Percentiles rank a stretch among this genome's conserved stretches.
phyloP scores from a whole-genome alignment of 2,888 invertebrate species.

The Brachypalpus laphriformis region DNA sequence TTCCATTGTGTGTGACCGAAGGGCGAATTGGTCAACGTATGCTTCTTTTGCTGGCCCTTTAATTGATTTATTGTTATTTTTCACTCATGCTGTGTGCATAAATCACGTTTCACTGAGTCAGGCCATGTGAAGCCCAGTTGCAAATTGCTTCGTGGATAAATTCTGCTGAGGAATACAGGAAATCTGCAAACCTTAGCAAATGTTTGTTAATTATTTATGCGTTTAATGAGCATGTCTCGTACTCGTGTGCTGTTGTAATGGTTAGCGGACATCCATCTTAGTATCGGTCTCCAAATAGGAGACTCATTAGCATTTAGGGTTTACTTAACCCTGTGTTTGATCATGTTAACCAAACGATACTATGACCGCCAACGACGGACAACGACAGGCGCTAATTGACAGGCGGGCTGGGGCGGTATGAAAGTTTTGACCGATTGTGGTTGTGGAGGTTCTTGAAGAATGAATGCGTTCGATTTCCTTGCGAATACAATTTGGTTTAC shows the following conservation, averaged over 20 bases:
- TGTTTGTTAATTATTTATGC: slow-evolving; percentile 64
- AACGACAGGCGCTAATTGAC: slow-evolving; percentile 67
- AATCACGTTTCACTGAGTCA: slow-evolving; percentile 54
- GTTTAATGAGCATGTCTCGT: slow-evolving; percentile 56
- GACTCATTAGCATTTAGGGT: slow-evolving; percentile 64
- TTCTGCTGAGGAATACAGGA: neutral
- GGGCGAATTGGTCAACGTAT: slow-evolving; percentile 7
- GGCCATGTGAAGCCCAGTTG: slow-evolving; percentile 11
- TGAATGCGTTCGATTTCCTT: slow-evolving; percentile 58
- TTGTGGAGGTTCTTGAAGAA: slow-evolving; percentile 50
- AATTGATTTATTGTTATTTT: slow-evolving; percentile 67
- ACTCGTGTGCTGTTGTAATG: no score
- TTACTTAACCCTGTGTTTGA: slow-evolving; percentile 28
- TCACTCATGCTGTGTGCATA: slow-evolving; percentile 16
- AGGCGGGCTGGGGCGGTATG: neutral
- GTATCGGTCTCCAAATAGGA: slow-evolving; percentile 28
- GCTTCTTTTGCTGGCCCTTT: slow-evolving; percentile 18
- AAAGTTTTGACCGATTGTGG: slow-evolving; percentile 52
- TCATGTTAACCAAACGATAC: slow-evolving; percentile 45
- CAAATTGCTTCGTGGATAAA: neutral
- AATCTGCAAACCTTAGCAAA: slow-evolving; percentile 55
- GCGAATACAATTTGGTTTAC: slow-evolving; percentile 40
- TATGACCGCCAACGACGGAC: neutral
- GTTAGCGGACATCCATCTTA: slow-evolving; percentile 34
- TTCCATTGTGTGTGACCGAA: slow-evolving; percentile 4